phyloP scores from a whole-genome alignment of 2,888 invertebrate genomes.

The Theretra japonica region DNA sequence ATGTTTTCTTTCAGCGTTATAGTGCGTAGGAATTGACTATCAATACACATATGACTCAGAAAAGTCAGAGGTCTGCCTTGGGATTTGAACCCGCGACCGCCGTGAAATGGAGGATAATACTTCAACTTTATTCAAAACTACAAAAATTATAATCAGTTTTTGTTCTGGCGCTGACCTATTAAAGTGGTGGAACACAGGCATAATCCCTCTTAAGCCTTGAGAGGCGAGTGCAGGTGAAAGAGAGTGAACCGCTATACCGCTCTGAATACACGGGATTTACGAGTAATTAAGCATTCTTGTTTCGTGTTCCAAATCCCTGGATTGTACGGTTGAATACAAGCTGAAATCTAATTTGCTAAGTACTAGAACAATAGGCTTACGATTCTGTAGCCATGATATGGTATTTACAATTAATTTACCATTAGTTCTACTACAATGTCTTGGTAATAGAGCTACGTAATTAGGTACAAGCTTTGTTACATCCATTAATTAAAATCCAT shows the following conservation, averaged over 20 bases:
- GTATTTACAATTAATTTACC: too few species aligned
- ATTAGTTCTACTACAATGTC: not conserved
- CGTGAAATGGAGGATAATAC: too few species aligned
- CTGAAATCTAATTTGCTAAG: slow-evolving; percentile 7
- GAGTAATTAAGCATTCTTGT: slow-evolving; percentile 15
- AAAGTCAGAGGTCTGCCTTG: too few species aligned
- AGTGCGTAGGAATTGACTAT: too few species aligned
- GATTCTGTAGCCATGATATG: too few species aligned
- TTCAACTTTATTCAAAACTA: not conserved
- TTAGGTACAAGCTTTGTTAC: too few species aligned
- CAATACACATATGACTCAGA: too few species aligned
- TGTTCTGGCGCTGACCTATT: not conserved
- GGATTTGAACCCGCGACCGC: too few species aligned
- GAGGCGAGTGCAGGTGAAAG: not conserved
- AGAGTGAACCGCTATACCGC: slow-evolving; percentile 6
- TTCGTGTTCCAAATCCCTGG: not conserved
- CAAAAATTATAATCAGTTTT: not conserved
- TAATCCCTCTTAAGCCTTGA: slow-evolving; percentile 9
- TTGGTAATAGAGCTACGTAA: not conserved
- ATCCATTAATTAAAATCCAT: too few species aligned
- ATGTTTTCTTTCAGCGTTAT: too few species aligned
- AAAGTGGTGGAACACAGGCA: not conserved
- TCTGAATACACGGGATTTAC: slow-evolving; percentile 14
- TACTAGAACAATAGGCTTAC: not conserved
- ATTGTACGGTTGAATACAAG: not conserved